Evolutionary conservation across 2,888 invertebrate species (phyloP), one percentile per base, ranked within the genome.

Genomic region (Caenorhabditis zanzibari): DNA sequence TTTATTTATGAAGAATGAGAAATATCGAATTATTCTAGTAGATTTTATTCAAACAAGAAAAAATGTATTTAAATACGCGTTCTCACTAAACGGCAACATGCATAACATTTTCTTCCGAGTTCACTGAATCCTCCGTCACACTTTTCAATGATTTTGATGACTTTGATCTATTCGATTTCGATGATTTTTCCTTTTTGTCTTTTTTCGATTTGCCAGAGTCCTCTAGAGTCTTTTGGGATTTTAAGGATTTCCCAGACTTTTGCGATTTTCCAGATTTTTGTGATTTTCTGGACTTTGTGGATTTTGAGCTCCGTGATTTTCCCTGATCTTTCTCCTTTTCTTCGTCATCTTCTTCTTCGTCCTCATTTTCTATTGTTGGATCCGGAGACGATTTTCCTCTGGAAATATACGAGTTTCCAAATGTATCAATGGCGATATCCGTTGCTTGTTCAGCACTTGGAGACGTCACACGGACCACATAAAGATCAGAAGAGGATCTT

Each of bases 391-490:
- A 59, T 6, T 24, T 26, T 16, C n/a, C 59, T 32, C 35, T 35
- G 19, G 38, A 22, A 35, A 59, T 22, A 12, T 12, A 38, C n/a
- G 59, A 59, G 22, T 38, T 59, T 22, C 38, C 59, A 4, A 19
- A 22, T 2, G 14, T 22, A 12, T 59, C 59, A 0, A 59, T 59
- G 9, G 38, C 38, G 12, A 59, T 59, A 22, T 38, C 59, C 1
- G 59, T 38, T 38, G 22, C 35, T 59, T 59, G 59, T 38, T 59
- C 59, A 59, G 22, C 38, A 59, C 22, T 38, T 38, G 59, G 59
- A 59, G 59, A 59, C 4, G 35, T 56, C 28, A 59, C 38, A 38
- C 35, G 59, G 28, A 59, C 59, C 9, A 38, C 59, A 22, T 38
- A 59, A 38, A 59, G 59, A 35, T 59, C 38, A 38, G 59, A 59